These are phyloP conservation scores for Panthera uncia DNA, from an alignment of 2,113 vertebrate species.

Conservation along the genomic window DNA sequence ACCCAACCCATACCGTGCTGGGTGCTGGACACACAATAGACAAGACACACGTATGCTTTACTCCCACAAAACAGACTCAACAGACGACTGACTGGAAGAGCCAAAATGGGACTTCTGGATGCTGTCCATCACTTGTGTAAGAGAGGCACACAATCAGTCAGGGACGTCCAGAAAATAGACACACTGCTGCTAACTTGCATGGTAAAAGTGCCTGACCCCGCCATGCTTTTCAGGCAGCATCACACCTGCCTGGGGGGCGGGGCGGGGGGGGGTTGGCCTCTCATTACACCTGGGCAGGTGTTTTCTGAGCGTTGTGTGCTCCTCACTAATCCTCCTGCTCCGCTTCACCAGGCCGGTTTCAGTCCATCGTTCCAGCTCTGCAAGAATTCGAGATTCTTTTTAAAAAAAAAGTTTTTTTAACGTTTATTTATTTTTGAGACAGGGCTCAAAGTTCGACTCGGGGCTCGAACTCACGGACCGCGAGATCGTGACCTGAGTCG, in stretches of 20 bases:
- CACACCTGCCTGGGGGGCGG: fast-evolving
- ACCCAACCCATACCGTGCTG: background rate
- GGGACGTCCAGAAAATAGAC: background rate
- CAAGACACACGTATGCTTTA: fast-evolving
- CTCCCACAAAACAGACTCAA: background rate
- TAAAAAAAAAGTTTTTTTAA: too few relatives aligned
- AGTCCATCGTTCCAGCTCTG: background rate
- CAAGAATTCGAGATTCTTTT: background rate
- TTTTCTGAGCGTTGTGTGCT: fast-evolving
- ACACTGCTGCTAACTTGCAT: fast-evolving
- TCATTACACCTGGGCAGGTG: fast-evolving
- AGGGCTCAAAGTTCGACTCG: too few relatives aligned
- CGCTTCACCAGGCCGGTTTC: background rate
- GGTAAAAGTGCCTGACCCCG: fast-evolving
- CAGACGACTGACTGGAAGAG: background rate
- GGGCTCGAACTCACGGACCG: too few relatives aligned
- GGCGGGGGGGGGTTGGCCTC: fast-evolving
- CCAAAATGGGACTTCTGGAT: background rate
- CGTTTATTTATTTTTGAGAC: too few relatives aligned
- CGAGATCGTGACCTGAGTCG: too few relatives aligned
- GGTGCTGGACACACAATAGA: fast-evolving
- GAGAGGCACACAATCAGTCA: background rate
- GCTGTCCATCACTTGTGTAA: background rate
- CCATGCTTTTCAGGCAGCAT: background rate
- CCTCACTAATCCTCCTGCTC: too few relatives aligned